A percentile compares a stretch with the other conserved stretches of the same genome.
These are phyloP conservation scores for Stomatorhinus walkeri DNA, from an alignment of 2,797 vertebrate species.

Conservation along the genomic window DNA sequence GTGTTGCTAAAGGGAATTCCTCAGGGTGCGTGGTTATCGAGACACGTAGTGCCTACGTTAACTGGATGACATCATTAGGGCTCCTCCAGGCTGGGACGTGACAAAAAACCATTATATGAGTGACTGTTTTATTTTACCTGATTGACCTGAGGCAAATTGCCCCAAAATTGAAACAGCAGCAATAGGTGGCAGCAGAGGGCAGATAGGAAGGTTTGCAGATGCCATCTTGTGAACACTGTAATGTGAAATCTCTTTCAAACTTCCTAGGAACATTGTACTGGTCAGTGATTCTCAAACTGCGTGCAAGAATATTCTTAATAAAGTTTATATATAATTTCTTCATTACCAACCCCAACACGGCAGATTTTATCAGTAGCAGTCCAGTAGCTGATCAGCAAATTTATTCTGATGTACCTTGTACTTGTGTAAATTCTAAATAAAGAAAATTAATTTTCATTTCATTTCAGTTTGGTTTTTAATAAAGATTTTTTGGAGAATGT, in stretches of 20 bases:
- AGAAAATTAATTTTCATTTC: not conserved
- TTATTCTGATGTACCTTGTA: not conserved
- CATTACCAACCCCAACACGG: not conserved
- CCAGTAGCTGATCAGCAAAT: not conserved
- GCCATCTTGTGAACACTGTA: not conserved
- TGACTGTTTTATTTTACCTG: not conserved
- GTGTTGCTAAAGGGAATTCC: not conserved
- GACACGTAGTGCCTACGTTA: not conserved
- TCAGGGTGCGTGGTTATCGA: not conserved
- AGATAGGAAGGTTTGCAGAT: not conserved
- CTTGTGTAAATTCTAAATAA: not conserved
- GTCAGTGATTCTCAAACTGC: not conserved
- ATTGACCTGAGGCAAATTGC: not conserved
- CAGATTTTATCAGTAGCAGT: not conserved
- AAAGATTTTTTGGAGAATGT: not conserved
- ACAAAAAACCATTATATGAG: not conserved
- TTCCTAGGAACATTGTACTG: not conserved
- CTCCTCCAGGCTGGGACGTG: not conserved
- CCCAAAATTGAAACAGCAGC: not conserved
- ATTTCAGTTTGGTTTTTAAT: not conserved
- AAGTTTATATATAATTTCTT: not conserved
- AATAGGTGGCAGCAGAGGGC: not conserved
- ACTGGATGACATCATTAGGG: not conserved
- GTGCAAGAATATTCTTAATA: not conserved
- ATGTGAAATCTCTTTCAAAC: not conserved